phyloP scores from a whole-genome alignment of 2,113 vertebrate genomes.

The Podarcis raffonei region DNA sequence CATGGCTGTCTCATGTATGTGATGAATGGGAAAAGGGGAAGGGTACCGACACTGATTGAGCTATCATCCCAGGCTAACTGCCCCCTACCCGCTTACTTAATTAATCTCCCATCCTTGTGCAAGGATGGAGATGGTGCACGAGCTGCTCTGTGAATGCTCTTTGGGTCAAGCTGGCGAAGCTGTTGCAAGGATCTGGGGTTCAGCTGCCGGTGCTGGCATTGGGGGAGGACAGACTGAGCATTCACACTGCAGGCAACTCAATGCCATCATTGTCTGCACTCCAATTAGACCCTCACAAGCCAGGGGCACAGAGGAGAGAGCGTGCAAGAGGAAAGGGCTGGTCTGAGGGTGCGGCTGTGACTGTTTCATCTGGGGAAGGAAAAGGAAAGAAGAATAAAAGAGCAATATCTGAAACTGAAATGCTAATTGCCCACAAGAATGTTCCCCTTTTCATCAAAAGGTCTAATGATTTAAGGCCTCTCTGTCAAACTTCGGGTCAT shows the following conservation, averaged over 20 bases:
- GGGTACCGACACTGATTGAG: constrained; percentile 21
- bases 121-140: neutral
- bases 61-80: constrained; percentile 9
- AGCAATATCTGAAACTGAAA: constrained; percentile 28
- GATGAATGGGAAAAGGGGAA: neutral
- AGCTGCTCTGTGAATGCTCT: constrained; percentile 50
- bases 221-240: constrained; percentile 73
- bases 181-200: constrained; percentile 68
- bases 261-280: constrained; percentile 77
- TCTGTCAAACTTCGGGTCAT: constrained; percentile 49
- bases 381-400: constrained; percentile 33
- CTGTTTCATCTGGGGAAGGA: constrained; percentile 50
- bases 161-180: constrained; percentile 68
- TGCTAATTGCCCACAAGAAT: constrained; percentile 53
- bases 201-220: constrained; percentile 75
- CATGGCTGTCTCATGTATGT: constrained; percentile 26
- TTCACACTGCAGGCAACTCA: constrained; percentile 76
- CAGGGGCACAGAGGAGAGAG: constrained; percentile 44
- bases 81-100: constrained; percentile 23
- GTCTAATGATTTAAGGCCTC: constrained; percentile 40
- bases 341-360: constrained; percentile 50
- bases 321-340: constrained; percentile 45
- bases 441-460: constrained; percentile 39
- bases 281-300: constrained; percentile 58
- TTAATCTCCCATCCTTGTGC: constrained; percentile 24